phyloP scores from a whole-genome alignment of 2,113 vertebrate genomes.

The Ciconia boyciana region DNA sequence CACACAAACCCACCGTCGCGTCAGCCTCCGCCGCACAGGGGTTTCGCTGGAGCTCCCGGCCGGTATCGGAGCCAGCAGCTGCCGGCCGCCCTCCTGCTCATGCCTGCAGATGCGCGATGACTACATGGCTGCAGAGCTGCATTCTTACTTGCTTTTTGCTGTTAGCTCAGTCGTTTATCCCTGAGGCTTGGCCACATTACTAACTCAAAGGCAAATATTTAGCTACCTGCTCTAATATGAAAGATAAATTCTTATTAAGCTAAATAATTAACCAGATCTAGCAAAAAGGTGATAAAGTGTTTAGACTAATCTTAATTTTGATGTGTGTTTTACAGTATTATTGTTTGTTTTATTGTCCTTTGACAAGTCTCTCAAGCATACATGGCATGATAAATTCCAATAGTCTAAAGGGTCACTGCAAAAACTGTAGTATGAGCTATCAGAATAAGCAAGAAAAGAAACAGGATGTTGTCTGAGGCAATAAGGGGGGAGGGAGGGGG shows the following conservation, averaged over 20 bases:
- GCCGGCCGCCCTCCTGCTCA: background rate
- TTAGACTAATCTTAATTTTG: background rate
- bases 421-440: rapidly evolving
- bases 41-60: background rate
- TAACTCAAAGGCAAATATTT: background rate
- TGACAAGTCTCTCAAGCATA: background rate
- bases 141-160: background rate
- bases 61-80: background rate
- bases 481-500: rapidly evolving
- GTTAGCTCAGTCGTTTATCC: background rate
- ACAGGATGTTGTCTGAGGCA: background rate
- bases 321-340: background rate
- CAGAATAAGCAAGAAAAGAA: background rate
- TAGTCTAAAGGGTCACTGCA: background rate
- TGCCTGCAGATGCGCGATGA: rapidly evolving
- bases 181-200: rapidly evolving
- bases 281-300: background rate
- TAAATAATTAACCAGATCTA: background rate
- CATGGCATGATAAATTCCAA: rapidly evolving
- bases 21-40: background rate
- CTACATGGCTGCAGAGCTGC: rapidly evolving
- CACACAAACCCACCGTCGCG: background rate
- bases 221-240: rapidly evolving
- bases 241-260: background rate
- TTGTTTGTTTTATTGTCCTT: background rate